A percentile compares a stretch with the other conserved stretches of the same genome.
These are phyloP conservation scores for Varanus salvator DNA, from an alignment of 2,113 vertebrate species.

Conservation along the genomic window DNA sequence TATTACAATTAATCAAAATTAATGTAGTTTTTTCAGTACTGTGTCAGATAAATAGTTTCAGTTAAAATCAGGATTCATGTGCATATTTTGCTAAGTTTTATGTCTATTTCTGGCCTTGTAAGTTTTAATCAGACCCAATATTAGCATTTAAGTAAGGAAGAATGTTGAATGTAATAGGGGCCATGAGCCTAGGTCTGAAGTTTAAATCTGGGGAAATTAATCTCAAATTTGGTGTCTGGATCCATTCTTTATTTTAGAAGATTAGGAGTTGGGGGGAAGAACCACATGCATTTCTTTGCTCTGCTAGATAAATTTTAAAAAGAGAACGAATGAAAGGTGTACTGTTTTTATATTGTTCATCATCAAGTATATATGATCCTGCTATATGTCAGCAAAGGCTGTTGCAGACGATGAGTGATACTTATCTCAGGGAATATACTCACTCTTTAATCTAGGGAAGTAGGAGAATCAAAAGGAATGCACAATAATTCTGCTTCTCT, in stretches of 20 bases:
- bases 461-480: conserved; percentile 30
- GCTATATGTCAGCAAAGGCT: conserved; percentile 37
- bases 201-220: neutral
- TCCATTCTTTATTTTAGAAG: conserved; percentile 11
- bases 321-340: conserved; percentile 3
- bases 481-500: neutral
- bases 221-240: neutral
- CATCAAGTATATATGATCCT: conserved; percentile 25
- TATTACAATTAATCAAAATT: neutral
- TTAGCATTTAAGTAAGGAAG: neutral
- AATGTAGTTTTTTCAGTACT: neutral
- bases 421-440: conserved; percentile 19
- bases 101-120: conserved; percentile 46
- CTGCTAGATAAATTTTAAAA: conserved; percentile 19
- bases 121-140: conserved; percentile 22
- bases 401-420: neutral
- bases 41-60: neutral
- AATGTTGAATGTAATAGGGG: neutral
- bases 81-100: conserved; percentile 38
- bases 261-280: neutral
- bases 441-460: neutral
- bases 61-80: neutral
- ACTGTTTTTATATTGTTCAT: neutral
- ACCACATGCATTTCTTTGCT: conserved; percentile 1
- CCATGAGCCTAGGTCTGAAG: neutral